A percentile compares a stretch with the other conserved stretches of the same genome.
These are phyloP conservation scores for Crocallis elinguaria DNA, from an alignment of 2,888 invertebrate genomes.

Conservation along the genomic window DNA sequence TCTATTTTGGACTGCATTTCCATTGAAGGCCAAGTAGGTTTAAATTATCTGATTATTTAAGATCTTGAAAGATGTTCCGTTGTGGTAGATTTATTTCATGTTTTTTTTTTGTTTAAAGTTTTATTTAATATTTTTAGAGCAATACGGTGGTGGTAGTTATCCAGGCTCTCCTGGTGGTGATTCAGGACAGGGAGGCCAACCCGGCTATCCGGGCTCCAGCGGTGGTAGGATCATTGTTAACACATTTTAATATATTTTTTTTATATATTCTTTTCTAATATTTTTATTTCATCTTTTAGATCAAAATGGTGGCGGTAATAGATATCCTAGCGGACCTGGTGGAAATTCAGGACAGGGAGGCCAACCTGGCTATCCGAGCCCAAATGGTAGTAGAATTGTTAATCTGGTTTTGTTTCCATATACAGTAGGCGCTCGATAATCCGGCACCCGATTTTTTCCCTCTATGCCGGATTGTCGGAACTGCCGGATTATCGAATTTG, in stretches of 20 bases:
- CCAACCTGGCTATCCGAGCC: constrained; percentile 22
- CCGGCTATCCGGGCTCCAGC: constrained; percentile 13
- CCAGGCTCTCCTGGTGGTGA: background rate
- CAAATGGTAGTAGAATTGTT: too few species aligned
- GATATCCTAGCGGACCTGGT: background rate
- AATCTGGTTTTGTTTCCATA: too few species aligned
- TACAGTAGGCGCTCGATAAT: too few species aligned
- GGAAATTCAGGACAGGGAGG: constrained; percentile 11
- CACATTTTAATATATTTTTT: too few species aligned
- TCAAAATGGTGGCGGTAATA: background rate
- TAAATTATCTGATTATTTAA: too few species aligned
- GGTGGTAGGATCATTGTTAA: constrained; percentile 14
- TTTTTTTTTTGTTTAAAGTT: background rate
- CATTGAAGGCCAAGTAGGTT: too few species aligned
- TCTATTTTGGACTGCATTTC: too few species aligned
- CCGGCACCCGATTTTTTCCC: too few species aligned
- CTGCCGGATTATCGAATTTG: too few species aligned
- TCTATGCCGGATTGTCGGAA: too few species aligned
- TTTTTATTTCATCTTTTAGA: background rate
- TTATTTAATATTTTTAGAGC: constrained; percentile 9
- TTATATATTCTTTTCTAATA: background rate
- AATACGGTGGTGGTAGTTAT: background rate
- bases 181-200: constrained; percentile 6
- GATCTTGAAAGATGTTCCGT: too few species aligned
- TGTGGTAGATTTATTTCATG: too few species aligned